Base-by-base conservation (phyloP, 1,140 invertebrate genomes). In the Eupeodes corollae region DNA sequence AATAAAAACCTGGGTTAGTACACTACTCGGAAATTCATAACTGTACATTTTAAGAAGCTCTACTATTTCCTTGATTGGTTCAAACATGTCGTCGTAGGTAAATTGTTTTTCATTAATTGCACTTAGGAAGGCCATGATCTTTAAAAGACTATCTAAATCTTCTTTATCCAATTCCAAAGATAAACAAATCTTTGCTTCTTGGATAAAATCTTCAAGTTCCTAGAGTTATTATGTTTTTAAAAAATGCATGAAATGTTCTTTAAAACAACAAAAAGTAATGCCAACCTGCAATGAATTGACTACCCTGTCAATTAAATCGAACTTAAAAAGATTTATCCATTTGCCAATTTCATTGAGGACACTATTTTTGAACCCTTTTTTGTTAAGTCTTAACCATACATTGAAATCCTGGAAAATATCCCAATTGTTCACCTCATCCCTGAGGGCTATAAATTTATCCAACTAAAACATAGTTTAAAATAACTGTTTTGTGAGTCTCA, bases 11-110 rank as follows among this genome's bases (percentile, higher is more conserved):
- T 77, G 73, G 38, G 78, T 72, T 51, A 75, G 70, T 10, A 73
- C 73, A 32, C 76, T 77, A 56, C 87, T 82, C 0, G 74, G 72
- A 51, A 88, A 82, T 50, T 83, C 79, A 1, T 88, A 80, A n/a
- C 83, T 77, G 53, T 88, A 88, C 5, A 74, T 67, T 49, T 77
- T 79, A 1, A 90, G 67, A 2, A 88, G 64, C 43, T 85, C 77
- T 42, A 88, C 84, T 38, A 80, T 84, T 44, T 90, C 79, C 59
- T 85, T 77, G 1, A 92, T 67, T 0, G 88, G 87, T 37, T 85
- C 84, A 51, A 91, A 91, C 83, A 91, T 87, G 13, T 73, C 73
- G 48, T 82, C 77, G 2, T 79, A 81, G 11, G 63, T 65, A 12
- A 68, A 70, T 41, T 75, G 70, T 43, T 78, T 73, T 14, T 78